phyloP scores from a whole-genome alignment of 2,888 invertebrate species.

The Hedya salicella region DNA sequence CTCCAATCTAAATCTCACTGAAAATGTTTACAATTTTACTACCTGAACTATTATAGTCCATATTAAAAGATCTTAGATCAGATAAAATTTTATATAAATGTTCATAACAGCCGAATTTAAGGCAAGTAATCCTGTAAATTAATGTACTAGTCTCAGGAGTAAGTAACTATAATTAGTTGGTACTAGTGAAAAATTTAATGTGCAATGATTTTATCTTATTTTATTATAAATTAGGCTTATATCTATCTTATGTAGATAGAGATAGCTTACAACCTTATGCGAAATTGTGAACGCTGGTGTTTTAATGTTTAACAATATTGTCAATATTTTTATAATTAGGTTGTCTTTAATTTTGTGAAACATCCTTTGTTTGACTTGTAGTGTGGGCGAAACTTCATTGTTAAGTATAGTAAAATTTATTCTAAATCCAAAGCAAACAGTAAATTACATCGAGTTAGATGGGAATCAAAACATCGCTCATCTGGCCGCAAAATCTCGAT shows the following conservation, averaged over 20 bases:
- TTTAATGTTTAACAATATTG: background rate
- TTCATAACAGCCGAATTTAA: slow-evolving; percentile 73
- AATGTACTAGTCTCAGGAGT: slow-evolving; percentile 26
- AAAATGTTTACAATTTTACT: slow-evolving; percentile 45
- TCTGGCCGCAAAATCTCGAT: too few relatives aligned
- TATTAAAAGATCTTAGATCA: slow-evolving; percentile 44
- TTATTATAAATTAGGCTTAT: slow-evolving; percentile 11
- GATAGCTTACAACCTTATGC: background rate
- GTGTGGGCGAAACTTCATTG: too few relatives aligned
- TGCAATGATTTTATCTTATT: background rate
- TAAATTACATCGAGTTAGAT: too few relatives aligned
- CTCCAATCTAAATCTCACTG: slow-evolving; percentile 48
- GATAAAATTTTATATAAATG: slow-evolving; percentile 52
- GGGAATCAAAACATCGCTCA: too few relatives aligned
- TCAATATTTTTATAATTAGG: background rate
- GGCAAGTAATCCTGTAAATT: slow-evolving; percentile 76
- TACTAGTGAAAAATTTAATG: background rate
- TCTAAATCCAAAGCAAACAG: too few relatives aligned
- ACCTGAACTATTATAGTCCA: slow-evolving; percentile 50
- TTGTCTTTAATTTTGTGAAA: background rate
- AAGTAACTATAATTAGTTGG: slow-evolving; percentile 42
- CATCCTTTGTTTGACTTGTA: background rate
- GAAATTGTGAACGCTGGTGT: background rate
- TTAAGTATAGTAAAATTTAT: too few relatives aligned
- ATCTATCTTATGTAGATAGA: background rate